Percentiles rank a stretch among this genome's conserved stretches.
These are phyloP conservation scores for Chymomyza amoena DNA, from an alignment of 2,888 invertebrate species.

Conservation along the genomic window DNA sequence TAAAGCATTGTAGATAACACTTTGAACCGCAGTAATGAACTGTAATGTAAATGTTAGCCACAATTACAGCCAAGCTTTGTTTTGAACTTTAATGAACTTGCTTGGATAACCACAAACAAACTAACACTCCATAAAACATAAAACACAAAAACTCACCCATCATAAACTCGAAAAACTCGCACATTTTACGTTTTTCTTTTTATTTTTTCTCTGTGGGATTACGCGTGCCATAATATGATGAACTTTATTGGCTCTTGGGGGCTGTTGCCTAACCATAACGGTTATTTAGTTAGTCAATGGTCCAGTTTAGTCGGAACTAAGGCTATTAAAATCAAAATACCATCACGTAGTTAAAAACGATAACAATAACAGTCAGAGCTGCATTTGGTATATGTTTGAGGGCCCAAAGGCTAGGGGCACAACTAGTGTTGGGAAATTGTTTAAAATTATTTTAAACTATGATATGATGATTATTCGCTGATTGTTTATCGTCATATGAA, in stretches of 20 bases:
- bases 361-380: slow-evolving; percentile 49
- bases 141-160: background rate
- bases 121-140: background rate
- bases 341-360: slow-evolving; percentile 55
- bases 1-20: background rate
- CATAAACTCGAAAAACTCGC: too few species aligned
- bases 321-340: slow-evolving; percentile 62
- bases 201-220: slow-evolving; percentile 20
- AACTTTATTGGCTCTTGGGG: slow-evolving; percentile 59
- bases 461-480: too few species aligned
- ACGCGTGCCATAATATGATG: slow-evolving; percentile 34
- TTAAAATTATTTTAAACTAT: too few species aligned
- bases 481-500: too few species aligned
- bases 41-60: background rate
- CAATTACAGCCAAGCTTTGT: background rate
- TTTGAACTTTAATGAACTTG: background rate
- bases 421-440: too few species aligned
- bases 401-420: too few species aligned
- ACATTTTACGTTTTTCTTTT: too few species aligned
- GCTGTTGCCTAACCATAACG: slow-evolving; percentile 64
- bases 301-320: slow-evolving; percentile 45
- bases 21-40: background rate
- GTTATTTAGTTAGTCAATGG: slow-evolving; percentile 41
- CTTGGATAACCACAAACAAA: background rate
- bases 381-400: too few species aligned